Evolutionary conservation across 30 jellyfish, hydroid and myxozoan species (phyloP).

Genomic region (Aurelia sp.): DNA sequence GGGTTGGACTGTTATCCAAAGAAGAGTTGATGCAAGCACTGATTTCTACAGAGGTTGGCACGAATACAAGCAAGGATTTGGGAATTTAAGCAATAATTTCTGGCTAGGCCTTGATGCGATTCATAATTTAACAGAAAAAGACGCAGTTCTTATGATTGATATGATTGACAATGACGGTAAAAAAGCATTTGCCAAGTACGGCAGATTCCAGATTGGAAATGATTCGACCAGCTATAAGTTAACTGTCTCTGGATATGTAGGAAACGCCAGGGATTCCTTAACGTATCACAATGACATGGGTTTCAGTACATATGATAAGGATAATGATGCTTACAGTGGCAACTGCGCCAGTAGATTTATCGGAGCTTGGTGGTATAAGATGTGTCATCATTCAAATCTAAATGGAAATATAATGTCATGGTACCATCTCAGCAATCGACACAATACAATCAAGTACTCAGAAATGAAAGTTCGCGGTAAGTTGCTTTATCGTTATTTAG

Average conservation of each 20-base stretch:
- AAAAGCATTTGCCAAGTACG: conserved; percentile 3
- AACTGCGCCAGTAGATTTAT: not conserved
- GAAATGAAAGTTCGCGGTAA: too few relatives aligned
- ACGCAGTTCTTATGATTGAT: not conserved
- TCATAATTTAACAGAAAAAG: conserved; percentile 1
- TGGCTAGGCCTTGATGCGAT: conserved; percentile 36
- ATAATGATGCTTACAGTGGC: not conserved
- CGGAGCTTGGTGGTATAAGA: conserved; percentile 42
- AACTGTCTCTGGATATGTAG: not conserved
- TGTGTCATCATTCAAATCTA: not conserved
- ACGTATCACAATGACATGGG: not conserved
- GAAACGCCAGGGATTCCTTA: conserved; percentile 34
- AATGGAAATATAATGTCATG: not conserved
- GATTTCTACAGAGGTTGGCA: conserved; percentile 24
- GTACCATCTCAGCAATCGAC: too few relatives aligned
- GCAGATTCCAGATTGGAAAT: not conserved
- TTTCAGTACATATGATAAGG: conserved; percentile 6
- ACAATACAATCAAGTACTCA: too few relatives aligned
- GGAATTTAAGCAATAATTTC: not conserved
- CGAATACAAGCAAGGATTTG: conserved; percentile 32
- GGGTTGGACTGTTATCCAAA: conserved; percentile 38
- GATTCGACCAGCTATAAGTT: not conserved
- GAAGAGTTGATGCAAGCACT: not conserved
- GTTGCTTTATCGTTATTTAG: too few relatives aligned
- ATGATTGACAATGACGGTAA: not conserved